Evolutionary conservation across 1,140 invertebrate species (phyloP).

Genomic region (Chionoecetes opilio): DNA sequence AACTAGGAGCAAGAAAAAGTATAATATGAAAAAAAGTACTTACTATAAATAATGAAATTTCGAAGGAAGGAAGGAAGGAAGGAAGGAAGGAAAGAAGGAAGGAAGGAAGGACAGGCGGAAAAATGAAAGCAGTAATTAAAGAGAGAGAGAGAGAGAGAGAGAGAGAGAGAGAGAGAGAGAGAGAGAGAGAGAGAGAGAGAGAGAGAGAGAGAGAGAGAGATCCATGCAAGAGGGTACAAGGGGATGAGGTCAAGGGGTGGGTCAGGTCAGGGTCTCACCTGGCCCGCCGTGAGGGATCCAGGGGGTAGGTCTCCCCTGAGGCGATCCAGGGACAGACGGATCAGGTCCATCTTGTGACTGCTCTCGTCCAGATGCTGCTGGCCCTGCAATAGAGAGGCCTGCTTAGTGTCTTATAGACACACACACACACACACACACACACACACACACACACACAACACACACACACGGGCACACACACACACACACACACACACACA

Average conservation of each 20-base stretch:
- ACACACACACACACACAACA: conserved; percentile 3
- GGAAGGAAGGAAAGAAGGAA: not conserved
- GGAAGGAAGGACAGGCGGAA: not conserved
- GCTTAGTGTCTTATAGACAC: too few relatives aligned
- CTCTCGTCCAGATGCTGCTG: conserved; percentile 96
- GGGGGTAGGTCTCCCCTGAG: conserved; percentile 93
- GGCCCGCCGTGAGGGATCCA: conserved; percentile 89
- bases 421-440: too few relatives aligned
- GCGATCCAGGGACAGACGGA: conserved; percentile 94
- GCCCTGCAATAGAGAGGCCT: conserved; percentile 87
- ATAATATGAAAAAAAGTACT: not conserved
- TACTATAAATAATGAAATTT: too few relatives aligned
- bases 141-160: not conserved
- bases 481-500: too few relatives aligned
- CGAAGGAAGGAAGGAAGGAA: not conserved
- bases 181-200: not conserved
- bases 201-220: not conserved
- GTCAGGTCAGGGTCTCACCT: conserved; percentile 83
- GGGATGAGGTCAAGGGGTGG: too few relatives aligned
- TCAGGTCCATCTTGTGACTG: conserved; percentile 96
- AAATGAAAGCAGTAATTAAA: too few relatives aligned
- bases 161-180: not conserved
- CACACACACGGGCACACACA: too few relatives aligned
- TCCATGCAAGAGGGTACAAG: too few relatives aligned
- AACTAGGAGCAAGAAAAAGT: too few relatives aligned